These are phyloP conservation scores for Panzeria rudis DNA, from an alignment of 2,888 invertebrate genomes.

Conservation along the genomic window DNA sequence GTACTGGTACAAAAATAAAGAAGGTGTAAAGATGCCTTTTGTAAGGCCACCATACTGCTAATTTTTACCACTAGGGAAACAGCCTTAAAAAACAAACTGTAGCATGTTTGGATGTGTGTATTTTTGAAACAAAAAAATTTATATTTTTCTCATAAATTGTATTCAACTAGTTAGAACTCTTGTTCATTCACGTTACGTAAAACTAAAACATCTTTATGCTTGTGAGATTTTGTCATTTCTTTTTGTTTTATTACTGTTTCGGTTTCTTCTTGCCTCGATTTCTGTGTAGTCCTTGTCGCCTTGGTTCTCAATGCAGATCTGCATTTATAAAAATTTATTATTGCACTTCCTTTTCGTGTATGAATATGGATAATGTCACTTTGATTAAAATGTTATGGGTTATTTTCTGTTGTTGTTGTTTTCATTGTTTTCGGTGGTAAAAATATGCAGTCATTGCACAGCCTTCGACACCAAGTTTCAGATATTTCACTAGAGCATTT, in stretches of 20 bases:
- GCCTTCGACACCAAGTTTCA: constrained; percentile 16
- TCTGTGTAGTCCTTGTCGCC: constrained; percentile 18
- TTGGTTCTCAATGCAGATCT: constrained; percentile 58
- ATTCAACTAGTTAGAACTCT: constrained; percentile 31
- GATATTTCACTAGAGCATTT: constrained; percentile 5
- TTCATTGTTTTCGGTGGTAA: constrained; percentile 30
- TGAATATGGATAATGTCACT: constrained; percentile 73
- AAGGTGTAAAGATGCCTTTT: too few species aligned
- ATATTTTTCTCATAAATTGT: constrained; percentile 53
- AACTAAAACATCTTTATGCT: constrained; percentile 60
- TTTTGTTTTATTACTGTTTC: constrained; percentile 42
- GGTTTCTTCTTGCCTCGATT: constrained; percentile 1
- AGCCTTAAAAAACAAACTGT: neutral
- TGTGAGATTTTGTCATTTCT: constrained; percentile 58
- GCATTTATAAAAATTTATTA: constrained; percentile 71
- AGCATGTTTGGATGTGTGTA: neutral
- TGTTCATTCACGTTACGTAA: constrained; percentile 39
- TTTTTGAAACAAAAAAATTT: neutral
- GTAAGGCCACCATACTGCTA: too few species aligned
- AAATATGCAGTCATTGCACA: constrained; percentile 41
- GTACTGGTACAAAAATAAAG: too few species aligned
- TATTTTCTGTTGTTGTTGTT: constrained; percentile 51
- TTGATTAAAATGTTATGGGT: constrained; percentile 72
- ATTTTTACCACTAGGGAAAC: too few species aligned
- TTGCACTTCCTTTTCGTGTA: constrained; percentile 66